phyloP scores from a whole-genome alignment of 1,140 invertebrate genomes.

The Cecropterus lyciades region DNA sequence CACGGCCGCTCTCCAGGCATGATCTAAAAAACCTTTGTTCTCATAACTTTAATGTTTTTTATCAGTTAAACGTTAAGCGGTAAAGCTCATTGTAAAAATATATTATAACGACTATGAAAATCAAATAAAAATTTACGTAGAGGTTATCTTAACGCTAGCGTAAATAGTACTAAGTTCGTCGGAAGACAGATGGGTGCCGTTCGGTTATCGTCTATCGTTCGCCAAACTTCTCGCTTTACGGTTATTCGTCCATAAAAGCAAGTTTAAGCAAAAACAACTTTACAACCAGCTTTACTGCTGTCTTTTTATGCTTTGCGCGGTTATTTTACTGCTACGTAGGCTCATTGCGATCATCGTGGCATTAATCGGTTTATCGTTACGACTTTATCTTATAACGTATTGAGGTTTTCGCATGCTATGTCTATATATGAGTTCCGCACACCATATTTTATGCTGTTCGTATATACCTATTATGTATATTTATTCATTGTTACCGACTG shows the following conservation, averaged over 20 bases:
- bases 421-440: no score
- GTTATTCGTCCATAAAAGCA: conserved; percentile 77
- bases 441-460: no score
- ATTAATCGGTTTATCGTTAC: conserved; percentile 40
- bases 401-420: conserved; percentile 8
- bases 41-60: no score
- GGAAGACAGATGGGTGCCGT: conserved; percentile 61
- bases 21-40: no score
- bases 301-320: conserved; percentile 60
- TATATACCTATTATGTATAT: no score
- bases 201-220: conserved; percentile 66
- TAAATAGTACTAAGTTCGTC: conserved; percentile 26
- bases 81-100: no score
- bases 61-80: no score
- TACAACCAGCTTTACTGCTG: conserved; percentile 72
- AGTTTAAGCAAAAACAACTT: conserved; percentile 79
- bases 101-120: no score
- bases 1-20: no score
- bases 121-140: no score
- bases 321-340: conserved; percentile 54
- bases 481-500: no score
- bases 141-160: neutral
- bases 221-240: conserved; percentile 72
- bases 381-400: conserved; percentile 25
- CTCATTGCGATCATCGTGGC: conserved; percentile 24